A percentile compares a stretch with the other conserved stretches of the same genome.
These are phyloP conservation scores for Tortrix viridana DNA, from an alignment of 2,888 invertebrate species.

Conservation along the genomic window DNA sequence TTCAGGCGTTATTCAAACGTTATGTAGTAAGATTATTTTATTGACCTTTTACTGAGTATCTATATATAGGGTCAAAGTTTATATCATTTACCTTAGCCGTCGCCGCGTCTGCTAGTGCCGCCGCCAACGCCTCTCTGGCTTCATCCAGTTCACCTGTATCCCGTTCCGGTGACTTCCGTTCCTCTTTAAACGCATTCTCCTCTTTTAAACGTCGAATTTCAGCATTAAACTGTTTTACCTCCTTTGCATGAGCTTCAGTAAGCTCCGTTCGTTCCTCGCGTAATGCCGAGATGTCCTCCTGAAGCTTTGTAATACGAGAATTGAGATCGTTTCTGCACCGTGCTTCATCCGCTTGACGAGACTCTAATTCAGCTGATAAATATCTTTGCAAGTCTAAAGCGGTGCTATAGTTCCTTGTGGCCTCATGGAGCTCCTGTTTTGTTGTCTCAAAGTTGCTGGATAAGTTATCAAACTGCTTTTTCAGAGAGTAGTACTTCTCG, in stretches of 20 bases:
- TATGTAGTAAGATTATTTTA: too few species aligned
- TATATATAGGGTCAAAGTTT: background rate
- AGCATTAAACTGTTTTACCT: constrained; percentile 63
- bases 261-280: constrained; percentile 64
- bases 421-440: constrained; percentile 77
- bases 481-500: constrained; percentile 71
- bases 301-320: constrained; percentile 60
- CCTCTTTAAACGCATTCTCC: constrained; percentile 57
- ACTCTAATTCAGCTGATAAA: constrained; percentile 71
- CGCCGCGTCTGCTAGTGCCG: constrained; percentile 60
- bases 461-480: constrained; percentile 71
- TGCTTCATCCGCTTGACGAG: constrained; percentile 67
- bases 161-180: constrained; percentile 60
- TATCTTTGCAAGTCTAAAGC: constrained; percentile 76
- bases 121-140: constrained; percentile 55
- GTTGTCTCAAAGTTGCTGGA: constrained; percentile 65
- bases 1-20: too few species aligned
- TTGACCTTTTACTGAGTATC: too few species aligned
- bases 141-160: constrained; percentile 72
- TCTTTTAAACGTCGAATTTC: constrained; percentile 68
- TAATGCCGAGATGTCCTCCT: constrained; percentile 70
- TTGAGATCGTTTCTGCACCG: constrained; percentile 60
- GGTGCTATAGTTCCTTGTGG: constrained; percentile 70
- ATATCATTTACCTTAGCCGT: constrained; percentile 51
- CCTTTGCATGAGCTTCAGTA: constrained; percentile 60